Percentiles rank a stretch among this genome's conserved stretches.
phyloP scores from a whole-genome alignment of 2,113 vertebrate species.

The Micromys minutus region DNA sequence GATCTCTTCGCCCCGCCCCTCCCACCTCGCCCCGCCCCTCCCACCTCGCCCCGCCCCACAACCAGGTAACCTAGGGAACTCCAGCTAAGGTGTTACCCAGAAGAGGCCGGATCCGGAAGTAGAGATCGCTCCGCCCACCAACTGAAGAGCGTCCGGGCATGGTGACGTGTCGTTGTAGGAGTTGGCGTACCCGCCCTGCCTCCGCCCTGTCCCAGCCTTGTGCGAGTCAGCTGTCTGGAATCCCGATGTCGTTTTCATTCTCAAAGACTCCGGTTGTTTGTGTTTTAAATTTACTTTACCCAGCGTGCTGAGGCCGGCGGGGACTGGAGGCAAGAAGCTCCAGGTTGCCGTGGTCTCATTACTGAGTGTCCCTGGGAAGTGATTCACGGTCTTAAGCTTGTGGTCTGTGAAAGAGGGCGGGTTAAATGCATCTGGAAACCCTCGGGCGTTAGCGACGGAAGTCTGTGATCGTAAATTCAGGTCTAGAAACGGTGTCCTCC shows the following conservation, averaged over 20 bases:
- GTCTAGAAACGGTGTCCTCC: not conserved
- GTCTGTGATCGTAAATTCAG: not conserved
- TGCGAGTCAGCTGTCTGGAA: fast-evolving
- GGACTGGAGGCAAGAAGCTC: not conserved
- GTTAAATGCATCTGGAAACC: not conserved
- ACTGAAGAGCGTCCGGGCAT: fast-evolving
- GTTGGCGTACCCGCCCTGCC: not conserved
- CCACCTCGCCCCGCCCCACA: not conserved
- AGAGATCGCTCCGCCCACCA: fast-evolving
- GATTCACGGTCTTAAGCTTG: not conserved
- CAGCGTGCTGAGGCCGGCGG: fast-evolving
- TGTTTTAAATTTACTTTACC: not conserved
- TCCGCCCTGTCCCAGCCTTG: fast-evolving
- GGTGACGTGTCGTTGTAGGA: slow-evolving; percentile 76
- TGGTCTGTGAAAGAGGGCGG: not conserved
- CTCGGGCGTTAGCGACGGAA: not conserved
- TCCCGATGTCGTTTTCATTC: not conserved
- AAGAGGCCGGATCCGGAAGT: slow-evolving; percentile 58
- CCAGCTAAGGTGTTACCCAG: fast-evolving
- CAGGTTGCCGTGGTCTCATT: not conserved
- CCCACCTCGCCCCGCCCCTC: not conserved
- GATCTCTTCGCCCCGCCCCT: not conserved
- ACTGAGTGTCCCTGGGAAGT: not conserved
- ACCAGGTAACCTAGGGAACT: not conserved
- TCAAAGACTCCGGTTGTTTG: not conserved